These are phyloP conservation scores for Parthenolecanium corni DNA, from an alignment of 2,888 invertebrate species.

Conservation along the genomic window DNA sequence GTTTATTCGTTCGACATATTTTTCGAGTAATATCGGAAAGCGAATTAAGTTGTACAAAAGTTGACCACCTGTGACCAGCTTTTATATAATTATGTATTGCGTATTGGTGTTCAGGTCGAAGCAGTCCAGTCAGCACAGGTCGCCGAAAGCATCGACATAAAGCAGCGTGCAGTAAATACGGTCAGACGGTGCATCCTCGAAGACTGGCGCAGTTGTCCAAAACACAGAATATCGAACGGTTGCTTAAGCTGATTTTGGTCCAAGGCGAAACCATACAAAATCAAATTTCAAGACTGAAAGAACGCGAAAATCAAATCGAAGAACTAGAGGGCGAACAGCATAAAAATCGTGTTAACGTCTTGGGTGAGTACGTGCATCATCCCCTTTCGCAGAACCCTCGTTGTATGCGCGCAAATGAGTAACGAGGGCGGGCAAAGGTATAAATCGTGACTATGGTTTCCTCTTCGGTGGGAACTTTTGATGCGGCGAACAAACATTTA, in stretches of 20 bases:
- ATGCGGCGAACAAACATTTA: no score
- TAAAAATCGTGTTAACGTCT: slow-evolving; percentile 56
- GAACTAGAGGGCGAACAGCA: slow-evolving; percentile 67
- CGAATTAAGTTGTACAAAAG: no score
- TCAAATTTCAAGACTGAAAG: slow-evolving; percentile 44
- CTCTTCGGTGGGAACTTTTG: no score
- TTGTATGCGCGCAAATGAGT: no score
- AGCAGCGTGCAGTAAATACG: slow-evolving; percentile 17
- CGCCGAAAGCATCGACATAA: slow-evolving; percentile 34
- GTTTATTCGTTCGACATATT: no score
- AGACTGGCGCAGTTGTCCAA: slow-evolving; percentile 38
- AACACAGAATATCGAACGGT: slow-evolving; percentile 43
- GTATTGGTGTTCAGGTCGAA: slow-evolving; percentile 31
- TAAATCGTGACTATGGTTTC: no score
- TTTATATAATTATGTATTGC: no score
- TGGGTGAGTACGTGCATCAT: slow-evolving; percentile 43
- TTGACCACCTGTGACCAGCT: no score
- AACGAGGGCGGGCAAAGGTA: no score
- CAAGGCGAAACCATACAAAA: slow-evolving; percentile 49
- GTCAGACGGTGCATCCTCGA: slow-evolving; percentile 41
- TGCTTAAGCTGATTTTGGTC: slow-evolving; percentile 46
- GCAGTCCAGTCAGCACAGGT: slow-evolving; percentile 33
- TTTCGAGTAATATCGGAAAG: no score
- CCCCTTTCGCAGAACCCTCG: no score
- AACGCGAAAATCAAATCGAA: slow-evolving; percentile 66